These are phyloP conservation scores for Diabrotica virgifera DNA, from an alignment of 1,140 invertebrate species.

Conservation along the genomic window DNA sequence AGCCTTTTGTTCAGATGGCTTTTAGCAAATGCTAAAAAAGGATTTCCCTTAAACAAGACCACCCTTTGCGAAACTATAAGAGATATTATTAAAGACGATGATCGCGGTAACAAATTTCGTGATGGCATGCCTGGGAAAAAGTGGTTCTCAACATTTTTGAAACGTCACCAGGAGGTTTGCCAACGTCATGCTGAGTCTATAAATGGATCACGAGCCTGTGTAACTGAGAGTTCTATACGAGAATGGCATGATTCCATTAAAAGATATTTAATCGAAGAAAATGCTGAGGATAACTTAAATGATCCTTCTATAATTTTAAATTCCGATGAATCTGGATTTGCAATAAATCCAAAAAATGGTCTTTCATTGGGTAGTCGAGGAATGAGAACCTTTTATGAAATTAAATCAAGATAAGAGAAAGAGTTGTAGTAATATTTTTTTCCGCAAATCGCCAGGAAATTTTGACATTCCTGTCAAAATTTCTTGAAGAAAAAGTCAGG, in stretches of 20 bases:
- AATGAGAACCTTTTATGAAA: conserved; percentile 7
- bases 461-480: too few species aligned
- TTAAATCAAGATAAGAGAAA: conserved; percentile 4
- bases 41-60: conserved; percentile 19
- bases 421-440: too few species aligned
- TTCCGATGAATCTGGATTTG: conserved; percentile 8
- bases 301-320: conserved; percentile 1
- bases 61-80: conserved; percentile 16
- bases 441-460: too few species aligned
- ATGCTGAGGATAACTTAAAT: conserved; percentile 7
- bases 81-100: conserved; percentile 20
- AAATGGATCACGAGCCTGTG: conserved; percentile 13
- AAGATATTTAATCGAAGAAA: conserved; percentile 13
- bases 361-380: background rate
- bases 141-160: conserved; percentile 14
- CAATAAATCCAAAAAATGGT: conserved; percentile 6
- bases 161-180: conserved; percentile 17
- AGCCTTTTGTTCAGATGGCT: conserved; percentile 15
- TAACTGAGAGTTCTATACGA: conserved; percentile 8
- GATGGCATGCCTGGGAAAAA: too few species aligned
- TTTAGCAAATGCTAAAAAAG: conserved; percentile 18
- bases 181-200: conserved; percentile 20
- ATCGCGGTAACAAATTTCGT: conserved; percentile 17
- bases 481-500: too few species aligned
- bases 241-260: conserved; percentile 15